Base-by-base conservation (phyloP, 2,113 vertebrate species). In the Ahaetulla prasina region DNA sequence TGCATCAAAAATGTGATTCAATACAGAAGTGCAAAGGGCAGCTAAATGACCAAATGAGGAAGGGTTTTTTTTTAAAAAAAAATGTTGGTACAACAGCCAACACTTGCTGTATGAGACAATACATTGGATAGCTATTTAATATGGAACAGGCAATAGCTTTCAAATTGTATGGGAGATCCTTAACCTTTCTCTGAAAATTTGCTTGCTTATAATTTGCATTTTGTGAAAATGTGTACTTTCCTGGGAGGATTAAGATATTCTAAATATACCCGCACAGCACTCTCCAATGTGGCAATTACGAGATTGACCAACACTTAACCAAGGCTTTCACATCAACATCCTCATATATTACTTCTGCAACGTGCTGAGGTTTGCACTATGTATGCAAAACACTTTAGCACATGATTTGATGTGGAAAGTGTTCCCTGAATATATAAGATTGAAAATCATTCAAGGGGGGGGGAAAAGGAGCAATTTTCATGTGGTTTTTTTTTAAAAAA, bases 61-160 rank as follows among this genome's bases (percentile, higher is more conserved):
- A 50, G 85, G 53, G 39, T 89, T 92, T 80, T 74, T 74, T 63
- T 5, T n/a, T n/a, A n/a, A n/a, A 30, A 43, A 74, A 92, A 89
- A 45, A 2, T n/a, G 52, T 30, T 85, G 53, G 68, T 9, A 25
- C 43, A 47, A 47, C 43, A 74, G 16, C 57, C 47, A 92, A 11
- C 14, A 16, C 30, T 85, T 12, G 27, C 30, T 39, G 11, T 30
- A 50, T 39, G 47, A 74, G 8, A n/a, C 45, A 35, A 74, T 47
- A 74, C 10, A 50, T 1, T 53, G 52, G 74, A 54, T 16, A 88
- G 25, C 35, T 88, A 45, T 50, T 39, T 12, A 80, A 54, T 53
- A 50, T 25, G 18, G 22, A 49, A 12, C 45, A 55, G 30, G 43
- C 12, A 18, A 23, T 89, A 43, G 57, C 35, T 89, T 84, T 85